phyloP scores from a whole-genome alignment of 2,797 vertebrate genomes.

The Esox masquinongy region DNA sequence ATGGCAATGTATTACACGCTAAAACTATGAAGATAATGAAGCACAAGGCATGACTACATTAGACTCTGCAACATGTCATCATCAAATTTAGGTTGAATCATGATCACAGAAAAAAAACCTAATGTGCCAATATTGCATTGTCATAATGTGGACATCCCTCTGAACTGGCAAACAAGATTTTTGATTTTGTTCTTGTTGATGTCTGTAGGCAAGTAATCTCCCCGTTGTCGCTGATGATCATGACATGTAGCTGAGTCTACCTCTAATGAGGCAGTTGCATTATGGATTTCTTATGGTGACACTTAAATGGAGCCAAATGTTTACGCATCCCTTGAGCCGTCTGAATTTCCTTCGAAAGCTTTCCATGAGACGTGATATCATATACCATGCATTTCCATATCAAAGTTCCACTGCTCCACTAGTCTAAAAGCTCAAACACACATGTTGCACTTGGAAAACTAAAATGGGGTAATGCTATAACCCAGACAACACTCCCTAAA shows the following conservation, averaged over 20 bases:
- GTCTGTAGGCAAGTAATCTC: background rate
- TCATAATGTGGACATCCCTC: too few species aligned
- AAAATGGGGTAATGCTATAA: conserved; percentile 50
- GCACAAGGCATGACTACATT: background rate
- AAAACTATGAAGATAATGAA: background rate
- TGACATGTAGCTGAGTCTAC: background rate
- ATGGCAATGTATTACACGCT: background rate
- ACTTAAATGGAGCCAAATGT: conserved; percentile 24
- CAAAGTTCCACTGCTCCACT: conserved; percentile 48
- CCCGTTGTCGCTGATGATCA: background rate
- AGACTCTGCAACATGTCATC: background rate
- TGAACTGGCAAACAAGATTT: too few species aligned
- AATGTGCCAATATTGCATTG: background rate
- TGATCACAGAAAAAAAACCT: background rate
- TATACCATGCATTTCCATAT: conserved; percentile 61
- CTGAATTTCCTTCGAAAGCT: conserved; percentile 40
- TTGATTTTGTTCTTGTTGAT: background rate
- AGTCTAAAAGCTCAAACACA: conserved; percentile 56
- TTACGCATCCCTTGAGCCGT: conserved; percentile 36
- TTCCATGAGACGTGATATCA: conserved; percentile 54
- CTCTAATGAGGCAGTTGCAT: background rate
- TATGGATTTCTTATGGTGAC: background rate
- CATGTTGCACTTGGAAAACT: conserved; percentile 68
- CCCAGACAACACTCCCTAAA: conserved; percentile 66
- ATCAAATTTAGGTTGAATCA: background rate